Evolutionary conservation across 2,888 invertebrate genomes (phyloP), one percentile per base, ranked within the genome.

Genomic region (Eristalinus sepulchralis): DNA sequence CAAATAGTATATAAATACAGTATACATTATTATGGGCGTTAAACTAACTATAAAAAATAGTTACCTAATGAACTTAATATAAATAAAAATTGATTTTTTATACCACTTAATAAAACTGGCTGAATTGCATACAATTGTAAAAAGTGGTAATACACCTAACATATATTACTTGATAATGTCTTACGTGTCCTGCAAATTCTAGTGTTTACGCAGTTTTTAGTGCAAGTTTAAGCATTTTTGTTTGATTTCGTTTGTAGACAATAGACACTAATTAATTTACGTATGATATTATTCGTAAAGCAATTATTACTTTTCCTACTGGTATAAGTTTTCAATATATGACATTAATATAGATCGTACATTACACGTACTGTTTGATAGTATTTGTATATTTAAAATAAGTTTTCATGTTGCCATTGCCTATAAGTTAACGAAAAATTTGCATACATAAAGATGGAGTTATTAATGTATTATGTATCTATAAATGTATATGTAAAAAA

Each of bases 371-470:
- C 24, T 57, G 24, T 24, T 2, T 57, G 24, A 71, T 59, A 75
- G 59, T 66, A 75, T 24, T 70, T 84, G 20, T 80, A 64, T 36
- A 66, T 62, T 47, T 55, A 57, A 79, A 76, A 53, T 17, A 57
- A 71, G 33, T 81, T 87, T 82, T 82, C 82, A 88, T 88, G 85
- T 88, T 88, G 88, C 75, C 85, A 63, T 67, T 83, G 64, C 80
- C 55, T 70, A 47, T 59, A 66, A 47, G 63, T 60, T 75, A 83
- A 83, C 57, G 57, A 39, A 81, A 72, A 53, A 27, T 36, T 27
- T 36, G 71, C 33, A 66, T 64, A 47, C 24, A 22, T 27, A 57
- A 24, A 6, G 17, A 47, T 47, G 47, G 57, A 24, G 57, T 57
- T 13, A 22, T 33, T 39, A 64, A 66, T 63, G 53, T 60, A 24